A percentile compares a stretch with the other conserved stretches of the same genome.
phyloP scores from a whole-genome alignment of 2,888 invertebrate genomes.

The Stenichneumon culpator region DNA sequence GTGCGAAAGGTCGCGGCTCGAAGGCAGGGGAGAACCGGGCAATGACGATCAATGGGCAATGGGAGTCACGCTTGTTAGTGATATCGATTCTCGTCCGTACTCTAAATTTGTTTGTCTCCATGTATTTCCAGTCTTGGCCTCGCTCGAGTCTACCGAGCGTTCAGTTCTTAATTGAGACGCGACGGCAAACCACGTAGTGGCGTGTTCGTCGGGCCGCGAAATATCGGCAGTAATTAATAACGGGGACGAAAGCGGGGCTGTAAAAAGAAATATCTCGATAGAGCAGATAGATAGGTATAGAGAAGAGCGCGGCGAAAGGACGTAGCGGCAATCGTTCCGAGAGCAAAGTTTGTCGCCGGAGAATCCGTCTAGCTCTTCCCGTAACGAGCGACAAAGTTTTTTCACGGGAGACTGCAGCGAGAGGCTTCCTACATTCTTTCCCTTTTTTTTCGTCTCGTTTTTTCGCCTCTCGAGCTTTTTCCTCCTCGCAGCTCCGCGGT shows the following conservation, averaged over 20 bases:
- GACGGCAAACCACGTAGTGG: conserved; percentile 21
- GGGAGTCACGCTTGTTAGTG: neutral
- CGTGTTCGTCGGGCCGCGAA: conserved; percentile 13
- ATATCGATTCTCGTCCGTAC: neutral
- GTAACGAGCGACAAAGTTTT: conserved; percentile 70
- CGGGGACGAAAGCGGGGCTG: conserved; percentile 15
- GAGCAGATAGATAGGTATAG: conserved; percentile 1
- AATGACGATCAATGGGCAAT: neutral
- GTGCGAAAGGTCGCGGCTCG: conserved; percentile 2
- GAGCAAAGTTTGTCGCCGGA: conserved; percentile 53
- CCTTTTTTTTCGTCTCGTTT: neutral
- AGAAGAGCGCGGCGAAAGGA: neutral
- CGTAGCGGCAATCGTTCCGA: neutral
- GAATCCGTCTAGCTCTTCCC: conserved; percentile 56
- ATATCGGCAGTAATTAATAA: conserved; percentile 39
- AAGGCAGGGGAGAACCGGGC: neutral
- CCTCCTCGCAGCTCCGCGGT: conserved; percentile 30
- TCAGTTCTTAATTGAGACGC: conserved; percentile 38
- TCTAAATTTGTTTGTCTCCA: neutral
- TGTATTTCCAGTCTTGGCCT: neutral
- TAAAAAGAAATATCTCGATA: conserved; percentile 15
- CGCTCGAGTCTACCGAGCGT: conserved; percentile 5
- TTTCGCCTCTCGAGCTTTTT: conserved; percentile 3
- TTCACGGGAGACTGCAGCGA: conserved; percentile 12
- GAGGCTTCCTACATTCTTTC: conserved; percentile 7